phyloP scores from a whole-genome alignment of 2,113 vertebrate species.

The Donacobius atricapilla region DNA sequence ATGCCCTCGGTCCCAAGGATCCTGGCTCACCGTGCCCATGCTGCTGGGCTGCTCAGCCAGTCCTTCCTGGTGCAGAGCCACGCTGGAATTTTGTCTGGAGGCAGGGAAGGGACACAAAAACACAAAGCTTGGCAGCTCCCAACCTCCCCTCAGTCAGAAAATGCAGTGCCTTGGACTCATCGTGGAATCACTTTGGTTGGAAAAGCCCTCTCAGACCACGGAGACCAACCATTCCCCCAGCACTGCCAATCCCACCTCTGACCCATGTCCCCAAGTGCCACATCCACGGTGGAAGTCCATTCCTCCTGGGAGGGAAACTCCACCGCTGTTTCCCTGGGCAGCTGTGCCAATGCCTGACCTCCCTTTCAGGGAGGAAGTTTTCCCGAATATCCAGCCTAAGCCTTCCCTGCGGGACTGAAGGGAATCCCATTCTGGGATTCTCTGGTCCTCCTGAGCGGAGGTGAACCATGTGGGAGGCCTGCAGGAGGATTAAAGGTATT shows the following conservation, averaged over 20 bases:
- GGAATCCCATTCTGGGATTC: background rate
- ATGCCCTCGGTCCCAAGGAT: background rate
- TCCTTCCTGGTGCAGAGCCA: background rate
- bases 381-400: background rate
- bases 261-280: fast-evolving
- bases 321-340: background rate
- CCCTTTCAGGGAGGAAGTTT: background rate
- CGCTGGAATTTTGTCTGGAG: background rate
- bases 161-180: fast-evolving
- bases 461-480: background rate
- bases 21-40: fast-evolving
- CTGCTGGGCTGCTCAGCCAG: background rate
- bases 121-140: fast-evolving
- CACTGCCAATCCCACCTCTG: background rate
- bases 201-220: background rate
- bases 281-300: background rate
- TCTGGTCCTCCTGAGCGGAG: background rate
- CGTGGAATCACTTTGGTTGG: fast-evolving
- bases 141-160: background rate
- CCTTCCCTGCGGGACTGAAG: background rate
- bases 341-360: background rate
- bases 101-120: background rate
- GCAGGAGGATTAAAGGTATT: background rate
- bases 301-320: background rate
- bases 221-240: background rate